These are phyloP conservation scores for Triplophysa yarkandensis DNA, from an alignment of 2,797 vertebrate genomes.

Conservation along the genomic window DNA sequence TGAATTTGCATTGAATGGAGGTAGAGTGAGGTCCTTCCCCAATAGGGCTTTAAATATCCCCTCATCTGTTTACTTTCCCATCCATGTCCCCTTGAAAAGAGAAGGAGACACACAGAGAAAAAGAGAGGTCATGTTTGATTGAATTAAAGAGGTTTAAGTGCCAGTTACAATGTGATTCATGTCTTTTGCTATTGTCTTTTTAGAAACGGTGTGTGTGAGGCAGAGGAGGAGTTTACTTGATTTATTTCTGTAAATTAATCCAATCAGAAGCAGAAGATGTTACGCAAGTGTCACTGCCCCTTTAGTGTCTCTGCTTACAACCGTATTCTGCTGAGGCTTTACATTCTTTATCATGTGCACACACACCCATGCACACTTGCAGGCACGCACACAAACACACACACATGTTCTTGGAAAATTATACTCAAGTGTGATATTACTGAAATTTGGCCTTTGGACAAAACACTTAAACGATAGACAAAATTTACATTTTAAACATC, in stretches of 20 bases:
- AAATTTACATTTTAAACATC: not conserved
- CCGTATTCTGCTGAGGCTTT: slow-evolving; percentile 65
- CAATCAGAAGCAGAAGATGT: slow-evolving; percentile 66
- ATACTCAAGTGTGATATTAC: slow-evolving; percentile 5
- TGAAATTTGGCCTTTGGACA: slow-evolving; percentile 13
- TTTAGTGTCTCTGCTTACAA: slow-evolving; percentile 56
- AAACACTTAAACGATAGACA: not conserved
- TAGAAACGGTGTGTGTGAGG: slow-evolving; percentile 8
- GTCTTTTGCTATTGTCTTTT: not conserved
- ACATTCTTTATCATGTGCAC: slow-evolving; percentile 62
- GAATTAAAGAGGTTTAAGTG: not conserved
- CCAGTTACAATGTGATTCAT: not conserved
- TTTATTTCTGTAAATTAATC: slow-evolving; percentile 50
- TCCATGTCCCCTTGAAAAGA: not conserved
- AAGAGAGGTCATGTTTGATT: not conserved
- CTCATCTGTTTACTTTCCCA: slow-evolving; percentile 46
- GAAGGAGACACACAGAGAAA: not conserved
- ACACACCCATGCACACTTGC: slow-evolving; percentile 43
- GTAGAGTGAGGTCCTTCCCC: slow-evolving; percentile 27
- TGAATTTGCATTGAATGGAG: slow-evolving; percentile 50
- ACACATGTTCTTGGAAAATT: not conserved
- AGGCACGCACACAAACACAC: slow-evolving; percentile 38
- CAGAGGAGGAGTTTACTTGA: slow-evolving; percentile 45
- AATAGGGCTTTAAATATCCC: slow-evolving; percentile 25
- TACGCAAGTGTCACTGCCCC: slow-evolving; percentile 66